Conservation (phyloP, 2,888 invertebrate genomes). For the Leucoma salicis region DNA sequence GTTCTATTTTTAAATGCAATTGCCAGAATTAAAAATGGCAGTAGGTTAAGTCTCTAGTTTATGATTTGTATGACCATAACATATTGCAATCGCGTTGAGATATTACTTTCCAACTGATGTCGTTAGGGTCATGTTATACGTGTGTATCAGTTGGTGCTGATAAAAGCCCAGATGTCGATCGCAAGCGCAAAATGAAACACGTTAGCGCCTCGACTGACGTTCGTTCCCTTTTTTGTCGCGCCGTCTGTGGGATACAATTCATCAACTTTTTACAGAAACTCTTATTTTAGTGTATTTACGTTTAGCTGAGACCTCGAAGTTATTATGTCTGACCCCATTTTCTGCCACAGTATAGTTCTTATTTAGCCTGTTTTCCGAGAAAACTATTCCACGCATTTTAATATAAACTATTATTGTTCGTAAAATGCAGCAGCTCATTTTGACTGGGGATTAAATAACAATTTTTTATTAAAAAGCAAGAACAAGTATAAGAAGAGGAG, state of each 20-base stretch:
- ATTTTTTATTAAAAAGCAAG: too few species aligned
- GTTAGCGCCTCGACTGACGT: constrained; percentile 72
- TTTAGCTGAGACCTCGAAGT: constrained; percentile 67
- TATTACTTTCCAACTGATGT: constrained; percentile 16
- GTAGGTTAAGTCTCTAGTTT: too few species aligned
- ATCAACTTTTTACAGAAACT: constrained; percentile 79
- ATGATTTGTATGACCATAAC: constrained; percentile 14
- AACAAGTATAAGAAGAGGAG: too few species aligned
- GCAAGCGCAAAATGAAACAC: constrained; percentile 74
- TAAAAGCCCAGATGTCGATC: constrained; percentile 70
- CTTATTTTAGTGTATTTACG: constrained; percentile 80
- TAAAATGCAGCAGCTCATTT: too few species aligned
- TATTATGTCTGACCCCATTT: constrained; percentile 77
- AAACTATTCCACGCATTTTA: constrained; percentile 50
- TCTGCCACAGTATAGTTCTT: constrained; percentile 61
- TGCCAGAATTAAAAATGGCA: too few species aligned
- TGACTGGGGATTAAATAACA: too few species aligned
- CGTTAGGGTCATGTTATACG: constrained; percentile 37
- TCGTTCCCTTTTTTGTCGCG: constrained; percentile 70
- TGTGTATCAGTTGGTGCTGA: constrained; percentile 50
- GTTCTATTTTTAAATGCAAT: too few species aligned
- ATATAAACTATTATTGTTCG: too few species aligned
- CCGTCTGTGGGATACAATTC: constrained; percentile 75
- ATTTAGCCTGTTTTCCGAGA: constrained; percentile 48
- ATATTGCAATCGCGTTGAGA: constrained; percentile 17